phyloP scores from a whole-genome alignment of 2,797 vertebrate species.

The Tauraco hartlaubi region DNA sequence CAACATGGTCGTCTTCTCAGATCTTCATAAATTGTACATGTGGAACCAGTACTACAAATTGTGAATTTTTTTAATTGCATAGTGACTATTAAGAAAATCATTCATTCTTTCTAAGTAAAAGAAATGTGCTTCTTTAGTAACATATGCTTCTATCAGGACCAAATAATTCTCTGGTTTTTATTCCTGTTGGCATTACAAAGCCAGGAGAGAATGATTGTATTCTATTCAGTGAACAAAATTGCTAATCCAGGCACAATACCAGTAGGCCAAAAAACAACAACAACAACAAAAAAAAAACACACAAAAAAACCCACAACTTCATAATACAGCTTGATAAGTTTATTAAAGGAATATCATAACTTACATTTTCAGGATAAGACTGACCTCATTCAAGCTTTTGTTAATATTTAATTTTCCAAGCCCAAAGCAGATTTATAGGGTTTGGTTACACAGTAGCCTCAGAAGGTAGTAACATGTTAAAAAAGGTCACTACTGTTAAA shows the following conservation, averaged over 20 bases:
- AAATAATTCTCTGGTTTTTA: conserved; percentile 35
- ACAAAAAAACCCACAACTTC: not conserved
- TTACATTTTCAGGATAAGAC: not conserved
- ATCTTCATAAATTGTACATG: not conserved
- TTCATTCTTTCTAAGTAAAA: not conserved
- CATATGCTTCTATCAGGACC: conserved; percentile 27
- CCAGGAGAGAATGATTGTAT: conserved; percentile 3
- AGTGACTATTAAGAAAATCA: conserved; percentile 10
- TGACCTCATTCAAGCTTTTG: conserved; percentile 1
- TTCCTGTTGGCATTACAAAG: not conserved
- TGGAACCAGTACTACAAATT: not conserved
- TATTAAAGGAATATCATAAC: not conserved
- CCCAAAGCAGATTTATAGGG: not conserved
- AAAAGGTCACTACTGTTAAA: not conserved
- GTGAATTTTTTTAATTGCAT: not conserved
- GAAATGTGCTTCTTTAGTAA: not conserved
- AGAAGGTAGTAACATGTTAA: not conserved
- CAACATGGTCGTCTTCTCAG: not conserved
- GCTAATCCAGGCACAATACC: not conserved
- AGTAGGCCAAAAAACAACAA: not conserved
- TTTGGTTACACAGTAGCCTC: not conserved
- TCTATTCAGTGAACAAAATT: conserved; percentile 18
- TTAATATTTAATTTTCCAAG: conserved; percentile 14
- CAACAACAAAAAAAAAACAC: fast-evolving
- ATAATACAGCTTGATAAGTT: not conserved